These are phyloP conservation scores for Vanessa tameamea DNA, from an alignment of 1,140 invertebrate genomes.

Conservation along the genomic window DNA sequence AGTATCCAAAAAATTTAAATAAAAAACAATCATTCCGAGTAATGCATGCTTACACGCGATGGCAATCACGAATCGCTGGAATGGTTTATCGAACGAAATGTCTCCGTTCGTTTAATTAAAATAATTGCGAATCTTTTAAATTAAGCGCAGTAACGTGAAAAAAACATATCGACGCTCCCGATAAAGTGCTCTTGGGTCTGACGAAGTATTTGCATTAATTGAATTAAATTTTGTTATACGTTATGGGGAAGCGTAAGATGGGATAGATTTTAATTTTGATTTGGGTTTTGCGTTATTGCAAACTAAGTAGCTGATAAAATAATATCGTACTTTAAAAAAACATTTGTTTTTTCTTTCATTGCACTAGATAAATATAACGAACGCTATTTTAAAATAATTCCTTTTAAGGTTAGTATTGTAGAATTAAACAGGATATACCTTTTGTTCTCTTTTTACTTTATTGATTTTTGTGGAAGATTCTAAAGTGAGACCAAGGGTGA, in stretches of 20 bases:
- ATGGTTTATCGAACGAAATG: slow-evolving; percentile 10
- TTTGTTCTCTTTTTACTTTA: no score
- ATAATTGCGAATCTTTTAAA: slow-evolving; percentile 19
- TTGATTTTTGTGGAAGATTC: no score
- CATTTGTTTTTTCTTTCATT: no score
- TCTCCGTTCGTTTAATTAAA: slow-evolving; percentile 14
- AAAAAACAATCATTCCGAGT: slow-evolving; percentile 1
- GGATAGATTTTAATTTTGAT: background rate
- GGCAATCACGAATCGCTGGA: slow-evolving; percentile 3
- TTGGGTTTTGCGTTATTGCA: background rate
- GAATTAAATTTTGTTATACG: slow-evolving; percentile 13
- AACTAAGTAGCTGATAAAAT: background rate
- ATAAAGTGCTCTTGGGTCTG: slow-evolving; percentile 2
- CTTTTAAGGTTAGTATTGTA: no score
- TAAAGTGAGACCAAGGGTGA: no score
- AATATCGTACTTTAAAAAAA: no score
- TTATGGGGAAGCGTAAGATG: background rate
- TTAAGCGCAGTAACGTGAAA: slow-evolving; percentile 11
- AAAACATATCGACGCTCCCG: slow-evolving; percentile 8
- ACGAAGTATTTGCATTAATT: slow-evolving; percentile 1
- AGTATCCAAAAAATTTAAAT: background rate
- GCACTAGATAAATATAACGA: no score
- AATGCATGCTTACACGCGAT: slow-evolving; percentile 6
- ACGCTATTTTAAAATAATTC: no score
- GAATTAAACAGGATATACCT: no score